phyloP scores from a whole-genome alignment of 2,113 vertebrate genomes.

The Mirounga angustirostris region DNA sequence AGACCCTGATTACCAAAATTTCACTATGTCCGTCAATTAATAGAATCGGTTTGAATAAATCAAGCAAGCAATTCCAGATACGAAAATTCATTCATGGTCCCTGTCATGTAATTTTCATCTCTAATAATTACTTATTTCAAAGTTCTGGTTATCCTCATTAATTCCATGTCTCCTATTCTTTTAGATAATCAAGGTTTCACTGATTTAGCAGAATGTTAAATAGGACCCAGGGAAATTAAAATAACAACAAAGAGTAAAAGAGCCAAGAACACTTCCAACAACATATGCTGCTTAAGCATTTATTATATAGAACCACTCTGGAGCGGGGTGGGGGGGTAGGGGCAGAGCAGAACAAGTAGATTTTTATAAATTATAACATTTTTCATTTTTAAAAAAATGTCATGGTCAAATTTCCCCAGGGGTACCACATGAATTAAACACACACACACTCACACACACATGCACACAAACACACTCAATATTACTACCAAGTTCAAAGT shows the following conservation, averaged over 20 bases:
- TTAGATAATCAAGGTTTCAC: constrained; percentile 81
- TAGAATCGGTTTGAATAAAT: constrained; percentile 40
- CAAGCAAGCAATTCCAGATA: background rate
- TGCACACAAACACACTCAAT: background rate
- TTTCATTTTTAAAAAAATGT: constrained; percentile 50
- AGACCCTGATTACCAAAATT: constrained; percentile 78
- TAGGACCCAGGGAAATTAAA: constrained; percentile 64
- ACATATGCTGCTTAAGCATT: constrained; percentile 52
- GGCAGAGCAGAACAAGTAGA: constrained; percentile 68
- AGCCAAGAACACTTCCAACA: constrained; percentile 55
- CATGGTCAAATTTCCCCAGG: constrained; percentile 34
- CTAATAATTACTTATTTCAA: constrained; percentile 54
- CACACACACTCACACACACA: constrained; percentile 66
- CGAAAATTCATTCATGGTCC: constrained; percentile 27
- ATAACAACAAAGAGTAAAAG: constrained; percentile 48
- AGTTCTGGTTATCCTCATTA: constrained; percentile 68
- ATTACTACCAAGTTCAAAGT: background rate
- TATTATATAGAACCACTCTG: constrained; percentile 23
- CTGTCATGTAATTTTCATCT: constrained; percentile 57
- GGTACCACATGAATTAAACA: constrained; percentile 31
- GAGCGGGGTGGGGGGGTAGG: constrained; percentile 31
- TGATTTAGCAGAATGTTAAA: constrained; percentile 73
- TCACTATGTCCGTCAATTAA: constrained; percentile 49
- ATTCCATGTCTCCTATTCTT: constrained; percentile 59
- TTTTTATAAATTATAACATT: constrained; percentile 41